Conservation (phyloP, 1,140 invertebrate species). For the Diabrotica undecimpunctata region DNA sequence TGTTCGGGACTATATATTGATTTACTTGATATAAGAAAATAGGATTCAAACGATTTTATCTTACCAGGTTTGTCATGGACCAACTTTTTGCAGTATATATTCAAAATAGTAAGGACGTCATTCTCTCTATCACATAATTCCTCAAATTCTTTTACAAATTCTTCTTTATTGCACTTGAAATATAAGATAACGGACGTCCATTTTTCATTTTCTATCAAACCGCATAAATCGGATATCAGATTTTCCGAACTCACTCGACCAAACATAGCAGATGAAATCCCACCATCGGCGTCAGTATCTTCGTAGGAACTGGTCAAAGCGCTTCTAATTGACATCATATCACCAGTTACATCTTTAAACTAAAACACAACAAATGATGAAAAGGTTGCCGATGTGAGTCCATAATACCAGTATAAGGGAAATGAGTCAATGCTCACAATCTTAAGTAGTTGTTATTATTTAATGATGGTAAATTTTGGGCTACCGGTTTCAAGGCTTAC, state of each 20-base stretch:
- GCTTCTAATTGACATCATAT: slow-evolving; percentile 53
- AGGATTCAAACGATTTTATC: background rate
- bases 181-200: slow-evolving; percentile 61
- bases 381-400: too few species aligned
- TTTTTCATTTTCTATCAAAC: slow-evolving; percentile 60
- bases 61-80: slow-evolving; percentile 65
- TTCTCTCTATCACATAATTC: slow-evolving; percentile 56
- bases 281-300: slow-evolving; percentile 56
- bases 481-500: too few species aligned
- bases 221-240: slow-evolving; percentile 55
- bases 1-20: too few species aligned
- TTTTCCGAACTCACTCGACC: slow-evolving; percentile 42
- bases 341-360: slow-evolving; percentile 56
- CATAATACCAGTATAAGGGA: too few species aligned
- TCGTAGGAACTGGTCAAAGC: slow-evolving; percentile 55
- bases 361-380: slow-evolving; percentile 35
- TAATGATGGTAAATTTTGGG: too few species aligned
- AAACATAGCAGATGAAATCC: slow-evolving; percentile 51
- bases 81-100: slow-evolving; percentile 67
- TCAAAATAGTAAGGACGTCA: slow-evolving; percentile 64
- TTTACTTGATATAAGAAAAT: too few species aligned
- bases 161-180: slow-evolving; percentile 58
- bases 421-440: too few species aligned
- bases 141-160: slow-evolving; percentile 60
- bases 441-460: too few species aligned